These are phyloP conservation scores for Cardinalis cardinalis DNA, from an alignment of 2,113 vertebrate genomes.

Conservation along the genomic window DNA sequence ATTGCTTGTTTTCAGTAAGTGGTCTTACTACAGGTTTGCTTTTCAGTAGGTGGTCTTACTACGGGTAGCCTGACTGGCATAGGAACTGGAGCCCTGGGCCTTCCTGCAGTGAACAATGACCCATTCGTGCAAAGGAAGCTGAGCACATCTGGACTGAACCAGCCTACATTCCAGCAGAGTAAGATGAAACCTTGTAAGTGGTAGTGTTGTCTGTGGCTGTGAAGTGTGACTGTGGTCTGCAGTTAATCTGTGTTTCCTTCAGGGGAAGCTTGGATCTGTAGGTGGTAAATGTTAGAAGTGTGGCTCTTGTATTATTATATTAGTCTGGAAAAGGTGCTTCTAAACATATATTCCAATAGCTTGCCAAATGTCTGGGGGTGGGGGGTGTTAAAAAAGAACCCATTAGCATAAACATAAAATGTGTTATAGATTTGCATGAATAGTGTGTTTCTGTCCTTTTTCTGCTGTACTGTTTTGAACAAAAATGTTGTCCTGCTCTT, in stretches of 20 bases:
- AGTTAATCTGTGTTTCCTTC: constrained; percentile 55
- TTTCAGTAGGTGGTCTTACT: constrained; percentile 83
- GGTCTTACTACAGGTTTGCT: constrained; percentile 78
- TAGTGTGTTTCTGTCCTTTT: not conserved
- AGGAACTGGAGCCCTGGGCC: constrained; percentile 87
- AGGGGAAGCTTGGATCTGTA: not conserved
- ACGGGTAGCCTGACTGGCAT: constrained; percentile 89
- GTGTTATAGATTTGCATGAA: not conserved
- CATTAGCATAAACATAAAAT: not conserved
- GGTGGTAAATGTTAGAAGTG: not conserved
- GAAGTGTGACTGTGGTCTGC: constrained; percentile 76
- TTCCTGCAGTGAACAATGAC: constrained; percentile 89
- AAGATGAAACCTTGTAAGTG: constrained; percentile 97
- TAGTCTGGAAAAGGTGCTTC: not conserved
- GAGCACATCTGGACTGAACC: constrained; percentile 96
- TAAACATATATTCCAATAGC: not conserved
- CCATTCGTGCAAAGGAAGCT: constrained; percentile 96
- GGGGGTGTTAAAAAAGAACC: accelerated
- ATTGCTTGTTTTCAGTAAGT: constrained; percentile 59
- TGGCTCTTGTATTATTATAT: not conserved
- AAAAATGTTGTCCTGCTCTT: not conserved
- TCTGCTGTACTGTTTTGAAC: not conserved
- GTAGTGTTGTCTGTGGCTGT: constrained; percentile 90
- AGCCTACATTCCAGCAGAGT: constrained; percentile 99
- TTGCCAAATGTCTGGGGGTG: not conserved